phyloP scores from a whole-genome alignment of 2,888 invertebrate genomes.

The Melipona beecheii region DNA sequence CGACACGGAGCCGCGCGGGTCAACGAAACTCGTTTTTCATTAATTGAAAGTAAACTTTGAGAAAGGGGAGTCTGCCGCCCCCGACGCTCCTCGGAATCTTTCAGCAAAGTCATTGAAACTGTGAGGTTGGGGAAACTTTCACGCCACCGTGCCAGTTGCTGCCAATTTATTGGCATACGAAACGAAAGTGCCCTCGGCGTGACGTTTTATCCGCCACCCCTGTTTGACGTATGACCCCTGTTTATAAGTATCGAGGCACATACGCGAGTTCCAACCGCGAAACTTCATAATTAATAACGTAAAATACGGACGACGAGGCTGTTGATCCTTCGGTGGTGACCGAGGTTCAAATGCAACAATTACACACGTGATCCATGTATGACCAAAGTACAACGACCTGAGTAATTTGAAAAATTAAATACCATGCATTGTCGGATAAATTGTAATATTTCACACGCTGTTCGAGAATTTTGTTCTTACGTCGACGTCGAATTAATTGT shows the following conservation, averaged over 20 bases:
- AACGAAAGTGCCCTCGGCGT: conserved; percentile 47
- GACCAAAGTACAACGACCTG: no score
- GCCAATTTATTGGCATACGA: conserved; percentile 57
- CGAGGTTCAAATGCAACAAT: no score
- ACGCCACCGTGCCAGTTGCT: conserved; percentile 37
- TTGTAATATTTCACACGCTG: no score
- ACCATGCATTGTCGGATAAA: no score
- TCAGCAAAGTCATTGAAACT: conserved; percentile 58
- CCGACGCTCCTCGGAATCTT: conserved; percentile 63
- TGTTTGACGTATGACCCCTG: neutral
- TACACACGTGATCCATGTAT: no score
- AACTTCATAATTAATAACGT: neutral
- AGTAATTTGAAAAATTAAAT: no score
- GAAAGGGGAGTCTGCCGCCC: conserved; percentile 36
- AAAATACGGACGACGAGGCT: neutral
- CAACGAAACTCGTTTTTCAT: conserved; percentile 73
- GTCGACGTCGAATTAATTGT: no score
- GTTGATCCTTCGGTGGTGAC: neutral
- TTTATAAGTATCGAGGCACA: neutral
- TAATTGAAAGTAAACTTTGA: conserved; percentile 77
- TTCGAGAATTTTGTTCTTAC: no score
- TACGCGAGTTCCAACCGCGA: neutral
- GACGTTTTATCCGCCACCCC: conserved; percentile 31
- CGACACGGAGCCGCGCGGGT: conserved; percentile 62
- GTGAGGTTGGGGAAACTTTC: conserved; percentile 57